These are phyloP conservation scores for Delphinapterus leucas DNA, from an alignment of 2,113 vertebrate species.

Conservation along the genomic window DNA sequence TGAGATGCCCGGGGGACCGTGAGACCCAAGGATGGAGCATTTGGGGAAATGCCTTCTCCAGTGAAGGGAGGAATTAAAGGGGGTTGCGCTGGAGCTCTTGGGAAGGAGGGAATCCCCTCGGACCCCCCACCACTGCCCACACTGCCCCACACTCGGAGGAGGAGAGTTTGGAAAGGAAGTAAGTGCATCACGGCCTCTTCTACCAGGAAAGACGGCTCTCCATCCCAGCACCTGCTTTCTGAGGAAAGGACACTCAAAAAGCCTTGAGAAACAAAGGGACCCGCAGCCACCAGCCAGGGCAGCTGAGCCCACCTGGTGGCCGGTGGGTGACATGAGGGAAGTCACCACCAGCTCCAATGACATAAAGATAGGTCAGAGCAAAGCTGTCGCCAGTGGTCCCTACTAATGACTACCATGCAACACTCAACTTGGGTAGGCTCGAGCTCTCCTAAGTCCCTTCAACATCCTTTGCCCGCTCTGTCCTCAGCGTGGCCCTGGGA, in stretches of 20 bases:
- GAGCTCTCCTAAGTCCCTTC: neutral
- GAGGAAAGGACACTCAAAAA: neutral
- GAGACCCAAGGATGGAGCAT: neutral
- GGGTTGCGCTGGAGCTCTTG: rapidly evolving
- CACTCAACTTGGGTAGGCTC: neutral
- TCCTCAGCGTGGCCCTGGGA: rapidly evolving
- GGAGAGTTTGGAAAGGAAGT: rapidly evolving
- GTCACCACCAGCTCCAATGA: neutral
- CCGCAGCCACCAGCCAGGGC: neutral
- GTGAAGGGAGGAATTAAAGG: neutral
- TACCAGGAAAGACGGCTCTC: neutral
- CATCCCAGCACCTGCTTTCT: rapidly evolving
- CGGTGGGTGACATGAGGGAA: neutral
- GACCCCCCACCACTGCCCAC: neutral
- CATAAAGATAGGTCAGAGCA: rapidly evolving
- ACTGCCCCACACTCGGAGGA: rapidly evolving
- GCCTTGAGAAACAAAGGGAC: neutral
- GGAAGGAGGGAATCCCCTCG: too few relatives aligned
- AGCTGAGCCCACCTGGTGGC: conserved; percentile 18
- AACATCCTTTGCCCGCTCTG: rapidly evolving
- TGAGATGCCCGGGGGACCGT: neutral
- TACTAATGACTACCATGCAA: rapidly evolving
- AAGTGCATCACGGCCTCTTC: rapidly evolving
- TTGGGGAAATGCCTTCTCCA: neutral
- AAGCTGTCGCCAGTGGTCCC: rapidly evolving